A percentile compares a stretch with the other conserved stretches of the same genome.
Conservation (phyloP, 2,113 vertebrate genomes). For the Paracanthobrama guichenoti region DNA sequence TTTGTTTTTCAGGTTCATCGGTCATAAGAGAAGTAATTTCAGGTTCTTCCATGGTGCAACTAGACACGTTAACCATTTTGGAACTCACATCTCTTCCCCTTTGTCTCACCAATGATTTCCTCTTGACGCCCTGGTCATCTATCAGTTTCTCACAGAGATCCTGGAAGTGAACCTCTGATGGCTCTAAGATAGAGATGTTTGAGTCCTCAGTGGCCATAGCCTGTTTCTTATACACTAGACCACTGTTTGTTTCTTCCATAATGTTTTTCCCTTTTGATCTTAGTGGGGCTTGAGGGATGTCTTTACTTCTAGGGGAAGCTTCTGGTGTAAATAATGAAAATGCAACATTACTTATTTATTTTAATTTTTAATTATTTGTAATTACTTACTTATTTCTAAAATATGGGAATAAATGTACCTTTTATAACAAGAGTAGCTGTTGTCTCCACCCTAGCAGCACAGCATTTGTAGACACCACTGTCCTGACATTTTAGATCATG, state of each 20-base stretch:
- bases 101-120: slow-evolving; percentile 32
- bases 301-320: neutral
- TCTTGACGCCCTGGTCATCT: slow-evolving; percentile 15
- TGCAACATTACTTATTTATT: neutral
- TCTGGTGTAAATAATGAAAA: neutral
- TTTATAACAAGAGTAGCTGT: slow-evolving; percentile 73
- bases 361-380: no score
- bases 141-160: slow-evolving; percentile 1
- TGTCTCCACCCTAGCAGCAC: slow-evolving; percentile 72
- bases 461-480: slow-evolving; percentile 78
- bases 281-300: slow-evolving; percentile 44
- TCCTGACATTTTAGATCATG: slow-evolving; percentile 67
- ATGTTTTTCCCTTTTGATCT: slow-evolving; percentile 35
- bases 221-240: slow-evolving; percentile 63
- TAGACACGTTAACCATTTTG: neutral
- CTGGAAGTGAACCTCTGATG: slow-evolving; percentile 26
- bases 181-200: slow-evolving; percentile 21
- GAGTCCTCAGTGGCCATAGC: slow-evolving; percentile 60
- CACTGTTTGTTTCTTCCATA: slow-evolving; percentile 48
- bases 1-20: neutral
- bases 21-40: neutral
- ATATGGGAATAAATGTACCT: slow-evolving; percentile 63
- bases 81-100: neutral
- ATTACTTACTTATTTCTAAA: neutral
- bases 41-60: neutral